Conservation (phyloP, 2,113 vertebrate genomes). For the Triplophysa dalaica region DNA sequence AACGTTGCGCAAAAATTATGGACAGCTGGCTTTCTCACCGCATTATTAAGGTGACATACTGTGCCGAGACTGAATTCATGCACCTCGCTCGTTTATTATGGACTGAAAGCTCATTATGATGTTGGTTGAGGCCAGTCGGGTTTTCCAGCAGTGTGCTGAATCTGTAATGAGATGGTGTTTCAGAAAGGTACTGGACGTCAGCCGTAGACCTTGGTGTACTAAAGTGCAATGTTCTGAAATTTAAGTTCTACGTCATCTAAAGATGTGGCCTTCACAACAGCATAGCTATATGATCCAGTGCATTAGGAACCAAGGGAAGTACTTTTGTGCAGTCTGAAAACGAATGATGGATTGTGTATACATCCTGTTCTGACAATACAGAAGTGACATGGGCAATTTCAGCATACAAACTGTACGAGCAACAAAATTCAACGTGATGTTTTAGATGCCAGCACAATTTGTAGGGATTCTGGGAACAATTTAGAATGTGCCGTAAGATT, state of each 20-base stretch:
- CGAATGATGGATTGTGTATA: neutral
- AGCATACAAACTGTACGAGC: neutral
- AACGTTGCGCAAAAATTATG: neutral
- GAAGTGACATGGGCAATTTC: neutral
- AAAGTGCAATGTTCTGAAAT: neutral
- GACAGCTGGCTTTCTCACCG: slow-evolving; percentile 24
- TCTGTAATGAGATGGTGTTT: neutral
- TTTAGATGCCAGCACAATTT: no score
- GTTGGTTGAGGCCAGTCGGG: neutral
- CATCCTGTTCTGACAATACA: neutral
- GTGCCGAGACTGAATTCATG: neutral
- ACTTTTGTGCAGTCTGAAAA: neutral
- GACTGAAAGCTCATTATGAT: slow-evolving; percentile 5
- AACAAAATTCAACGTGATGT: no score
- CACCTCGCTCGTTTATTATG: slow-evolving; percentile 1
- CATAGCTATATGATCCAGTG: neutral
- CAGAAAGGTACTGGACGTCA: neutral
- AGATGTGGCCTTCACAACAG: neutral
- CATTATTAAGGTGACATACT: slow-evolving; percentile 9
- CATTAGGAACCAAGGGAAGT: slow-evolving; percentile 16
- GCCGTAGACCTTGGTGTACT: slow-evolving; percentile 21
- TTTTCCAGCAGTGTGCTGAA: slow-evolving; percentile 10
- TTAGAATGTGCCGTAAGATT: no score
- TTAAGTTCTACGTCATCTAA: slow-evolving; percentile 23
- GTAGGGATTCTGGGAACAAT: no score